Percentiles rank a stretch among this genome's conserved stretches.
Conservation (phyloP, 2,888 invertebrate genomes). For the Volucella inflata region DNA sequence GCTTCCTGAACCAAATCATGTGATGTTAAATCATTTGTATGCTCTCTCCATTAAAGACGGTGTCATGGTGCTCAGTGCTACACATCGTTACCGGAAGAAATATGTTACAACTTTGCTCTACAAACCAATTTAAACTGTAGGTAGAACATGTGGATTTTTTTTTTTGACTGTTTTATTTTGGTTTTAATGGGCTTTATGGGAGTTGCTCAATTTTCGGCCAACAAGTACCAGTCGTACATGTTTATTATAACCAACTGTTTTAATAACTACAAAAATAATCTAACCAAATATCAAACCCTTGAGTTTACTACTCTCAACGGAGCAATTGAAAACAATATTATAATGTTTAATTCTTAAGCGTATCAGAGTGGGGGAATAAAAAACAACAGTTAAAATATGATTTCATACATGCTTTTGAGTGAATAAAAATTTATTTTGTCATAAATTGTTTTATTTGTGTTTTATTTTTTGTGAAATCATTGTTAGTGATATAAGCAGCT, state of each 20-base stretch:
- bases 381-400: slow-evolving; percentile 15
- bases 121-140: slow-evolving; percentile 92
- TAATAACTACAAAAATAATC: slow-evolving; percentile 36
- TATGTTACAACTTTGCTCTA: slow-evolving; percentile 99
- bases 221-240: slow-evolving; percentile 33
- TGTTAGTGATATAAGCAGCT: slow-evolving; percentile 27
- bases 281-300: slow-evolving; percentile 12
- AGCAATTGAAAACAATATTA: slow-evolving; percentile 10
- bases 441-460: slow-evolving; percentile 11
- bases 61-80: slow-evolving; percentile 99
- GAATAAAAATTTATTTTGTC: slow-evolving; percentile 15
- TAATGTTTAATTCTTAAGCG: slow-evolving; percentile 20
- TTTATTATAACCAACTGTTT: slow-evolving; percentile 10
- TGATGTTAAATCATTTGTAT: slow-evolving; percentile 99
- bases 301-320: slow-evolving; percentile 1
- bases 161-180: not conserved
- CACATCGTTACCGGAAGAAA: slow-evolving; percentile 99
- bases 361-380: slow-evolving; percentile 16
- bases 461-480: slow-evolving; percentile 23
- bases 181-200: slow-evolving; percentile 33
- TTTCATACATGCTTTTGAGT: not conserved
- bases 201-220: slow-evolving; percentile 34
- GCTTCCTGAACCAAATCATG: slow-evolving; percentile 99
- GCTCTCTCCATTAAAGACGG: slow-evolving; percentile 99
- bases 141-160: not conserved